Evolutionary conservation across 2,113 vertebrate species (phyloP).

Genomic region (Trichomycterus rosablanca): DNA sequence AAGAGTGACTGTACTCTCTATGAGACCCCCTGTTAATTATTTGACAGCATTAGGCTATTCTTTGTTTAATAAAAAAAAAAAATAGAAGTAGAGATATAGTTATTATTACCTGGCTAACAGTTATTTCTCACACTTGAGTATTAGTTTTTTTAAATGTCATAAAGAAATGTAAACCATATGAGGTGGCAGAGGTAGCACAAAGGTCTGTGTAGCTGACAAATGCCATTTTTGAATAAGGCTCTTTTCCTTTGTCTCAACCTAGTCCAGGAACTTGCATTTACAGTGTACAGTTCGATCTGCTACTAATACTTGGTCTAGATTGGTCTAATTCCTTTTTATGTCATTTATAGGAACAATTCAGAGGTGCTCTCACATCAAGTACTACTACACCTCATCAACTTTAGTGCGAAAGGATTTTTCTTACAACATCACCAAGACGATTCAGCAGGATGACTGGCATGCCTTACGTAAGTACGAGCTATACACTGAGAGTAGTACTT

Average conservation of each 20-base stretch:
- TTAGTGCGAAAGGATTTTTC: slow-evolving; percentile 78
- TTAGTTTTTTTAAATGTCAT: background rate
- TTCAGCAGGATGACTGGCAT: slow-evolving; percentile 87
- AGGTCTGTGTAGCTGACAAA: slow-evolving; percentile 26
- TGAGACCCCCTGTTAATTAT: too few relatives aligned
- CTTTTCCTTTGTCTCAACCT: background rate
- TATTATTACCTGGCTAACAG: too few relatives aligned
- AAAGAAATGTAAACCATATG: slow-evolving; percentile 18
- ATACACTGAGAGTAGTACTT: too few relatives aligned
- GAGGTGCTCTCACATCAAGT: slow-evolving; percentile 80
- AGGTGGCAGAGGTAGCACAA: slow-evolving; percentile 1
- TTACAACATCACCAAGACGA: slow-evolving; percentile 85
- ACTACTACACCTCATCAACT: slow-evolving; percentile 80
- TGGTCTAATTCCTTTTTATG: background rate
- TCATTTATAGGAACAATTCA: slow-evolving; percentile 41
- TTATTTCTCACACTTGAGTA: slow-evolving; percentile 1
- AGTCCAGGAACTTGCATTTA: background rate
- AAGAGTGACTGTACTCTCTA: too few relatives aligned
- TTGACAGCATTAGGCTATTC: too few relatives aligned
- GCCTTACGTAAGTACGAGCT: slow-evolving; percentile 77
- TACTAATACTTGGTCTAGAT: background rate
- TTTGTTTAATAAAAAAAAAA: too few relatives aligned
- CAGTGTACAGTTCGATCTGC: background rate
- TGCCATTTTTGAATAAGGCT: background rate
- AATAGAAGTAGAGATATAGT: too few relatives aligned